Conservation (phyloP, 2,113 vertebrate species). For the Lamprologus ornatipinnis region DNA sequence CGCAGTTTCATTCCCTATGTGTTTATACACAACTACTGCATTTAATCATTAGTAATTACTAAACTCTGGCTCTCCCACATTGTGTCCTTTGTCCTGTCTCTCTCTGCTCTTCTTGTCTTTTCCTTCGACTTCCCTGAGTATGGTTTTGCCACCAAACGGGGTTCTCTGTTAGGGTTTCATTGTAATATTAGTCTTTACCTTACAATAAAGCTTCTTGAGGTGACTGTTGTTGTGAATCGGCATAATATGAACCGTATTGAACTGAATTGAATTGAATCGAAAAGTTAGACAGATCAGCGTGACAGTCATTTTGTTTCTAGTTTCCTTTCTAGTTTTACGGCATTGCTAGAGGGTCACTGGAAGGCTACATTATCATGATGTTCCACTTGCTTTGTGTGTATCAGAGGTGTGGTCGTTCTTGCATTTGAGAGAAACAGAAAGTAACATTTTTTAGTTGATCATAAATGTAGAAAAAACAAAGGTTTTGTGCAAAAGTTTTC, state of each 20-base stretch:
- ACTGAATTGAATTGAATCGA: neutral
- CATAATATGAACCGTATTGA: neutral
- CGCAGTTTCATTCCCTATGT: neutral
- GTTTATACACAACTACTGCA: neutral
- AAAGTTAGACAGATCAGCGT: neutral
- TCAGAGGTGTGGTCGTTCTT: neutral
- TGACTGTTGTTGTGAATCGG: neutral
- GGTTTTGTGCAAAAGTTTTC: neutral
- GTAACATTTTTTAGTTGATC: neutral
- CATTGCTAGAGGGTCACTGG: neutral
- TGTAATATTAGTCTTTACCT: neutral
- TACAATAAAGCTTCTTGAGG: neutral
- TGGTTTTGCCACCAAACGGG: neutral
- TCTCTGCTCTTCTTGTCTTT: neutral
- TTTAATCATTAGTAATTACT: neutral
- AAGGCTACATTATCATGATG: neutral
- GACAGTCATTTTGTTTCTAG: neutral
- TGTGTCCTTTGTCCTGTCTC: neutral
- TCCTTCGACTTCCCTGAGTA: neutral
- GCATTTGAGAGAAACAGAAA: neutral
- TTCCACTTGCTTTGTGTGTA: neutral
- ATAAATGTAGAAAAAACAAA: neutral
- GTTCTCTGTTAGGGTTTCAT: neutral
- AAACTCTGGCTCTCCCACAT: neutral
- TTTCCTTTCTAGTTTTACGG: neutral